Percentiles rank a stretch among this genome's conserved stretches.
Evolutionary conservation across 2,888 invertebrate species (phyloP).

Genomic region (Leptinotarsa tumamoca): DNA sequence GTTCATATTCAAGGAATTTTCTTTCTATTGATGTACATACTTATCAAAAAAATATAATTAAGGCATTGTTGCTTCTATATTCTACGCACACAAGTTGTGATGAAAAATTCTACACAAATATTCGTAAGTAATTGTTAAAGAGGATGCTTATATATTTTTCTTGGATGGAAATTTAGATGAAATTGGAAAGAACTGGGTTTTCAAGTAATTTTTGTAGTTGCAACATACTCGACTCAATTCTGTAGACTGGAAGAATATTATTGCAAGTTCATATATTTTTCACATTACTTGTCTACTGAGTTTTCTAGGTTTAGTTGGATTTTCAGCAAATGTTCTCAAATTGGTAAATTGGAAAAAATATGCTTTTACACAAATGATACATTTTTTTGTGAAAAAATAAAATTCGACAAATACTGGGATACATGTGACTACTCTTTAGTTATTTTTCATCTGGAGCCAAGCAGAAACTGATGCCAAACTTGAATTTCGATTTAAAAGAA

Average conservation of each 20-base stretch:
- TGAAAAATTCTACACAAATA: conserved; percentile 42
- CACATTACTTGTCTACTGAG: background rate
- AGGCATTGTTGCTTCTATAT: conserved; percentile 40
- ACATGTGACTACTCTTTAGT: too few relatives aligned
- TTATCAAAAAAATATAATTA: conserved; percentile 26
- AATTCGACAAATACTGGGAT: too few relatives aligned
- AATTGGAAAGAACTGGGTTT: too few relatives aligned
- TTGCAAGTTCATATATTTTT: background rate
- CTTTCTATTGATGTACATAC: conserved; percentile 27
- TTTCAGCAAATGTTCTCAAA: background rate
- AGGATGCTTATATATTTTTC: conserved; percentile 38
- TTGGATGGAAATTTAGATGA: too few relatives aligned
- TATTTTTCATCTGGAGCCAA: too few relatives aligned
- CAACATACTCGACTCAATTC: too few relatives aligned
- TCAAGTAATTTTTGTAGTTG: too few relatives aligned
- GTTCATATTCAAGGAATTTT: conserved; percentile 11
- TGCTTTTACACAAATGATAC: too few relatives aligned
- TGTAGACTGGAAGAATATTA: background rate
- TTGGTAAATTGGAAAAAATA: too few relatives aligned
- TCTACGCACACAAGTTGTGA: conserved; percentile 48
- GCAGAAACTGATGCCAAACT: too few relatives aligned
- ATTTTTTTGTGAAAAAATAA: too few relatives aligned
- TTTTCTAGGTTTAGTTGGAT: background rate
- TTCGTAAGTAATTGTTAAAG: conserved; percentile 46
- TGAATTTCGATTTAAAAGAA: too few relatives aligned